Evolutionary conservation across 2,113 vertebrate genomes (phyloP).

Genomic region (Dipodomys spectabilis): DNA sequence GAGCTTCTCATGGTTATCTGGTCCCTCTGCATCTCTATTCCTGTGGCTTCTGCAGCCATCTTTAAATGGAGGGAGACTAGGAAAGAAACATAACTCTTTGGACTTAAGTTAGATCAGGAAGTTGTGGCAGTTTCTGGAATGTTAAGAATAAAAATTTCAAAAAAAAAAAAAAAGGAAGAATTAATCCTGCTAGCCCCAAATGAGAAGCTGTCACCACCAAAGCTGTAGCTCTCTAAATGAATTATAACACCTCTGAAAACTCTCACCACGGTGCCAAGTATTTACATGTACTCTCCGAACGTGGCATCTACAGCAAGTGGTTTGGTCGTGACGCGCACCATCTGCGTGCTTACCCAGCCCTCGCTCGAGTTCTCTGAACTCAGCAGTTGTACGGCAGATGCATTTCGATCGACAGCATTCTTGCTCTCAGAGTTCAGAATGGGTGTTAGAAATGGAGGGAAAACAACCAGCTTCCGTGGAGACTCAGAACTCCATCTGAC

Average conservation of each 20-base stretch:
- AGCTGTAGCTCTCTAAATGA: constrained; percentile 77
- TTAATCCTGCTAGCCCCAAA: constrained; percentile 77
- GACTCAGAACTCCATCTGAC: constrained; percentile 62
- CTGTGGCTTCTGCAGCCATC: background rate
- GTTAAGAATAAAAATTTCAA: constrained; percentile 75
- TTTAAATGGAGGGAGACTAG: background rate
- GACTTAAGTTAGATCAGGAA: constrained; percentile 72
- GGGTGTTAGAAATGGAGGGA: constrained; percentile 72
- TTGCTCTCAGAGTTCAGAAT: constrained; percentile 52
- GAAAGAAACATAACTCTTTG: constrained; percentile 37
- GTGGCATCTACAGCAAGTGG: constrained; percentile 71
- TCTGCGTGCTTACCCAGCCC: constrained; percentile 71
- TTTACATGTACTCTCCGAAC: constrained; percentile 78
- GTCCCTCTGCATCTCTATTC: background rate
- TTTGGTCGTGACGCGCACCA: constrained; percentile 72
- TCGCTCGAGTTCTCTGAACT: constrained; percentile 65
- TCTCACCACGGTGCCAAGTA: constrained; percentile 71
- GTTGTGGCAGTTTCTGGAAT: constrained; percentile 73
- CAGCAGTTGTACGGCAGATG: constrained; percentile 77
- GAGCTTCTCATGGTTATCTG: background rate
- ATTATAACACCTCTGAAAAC: constrained; percentile 78
- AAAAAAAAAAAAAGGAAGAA: constrained; percentile 33
- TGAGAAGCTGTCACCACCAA: constrained; percentile 74
- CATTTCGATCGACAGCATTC: constrained; percentile 72
- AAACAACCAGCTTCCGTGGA: constrained; percentile 74